Evolutionary conservation across 1,140 invertebrate genomes (phyloP).

Genomic region (Eueides isabella): DNA sequence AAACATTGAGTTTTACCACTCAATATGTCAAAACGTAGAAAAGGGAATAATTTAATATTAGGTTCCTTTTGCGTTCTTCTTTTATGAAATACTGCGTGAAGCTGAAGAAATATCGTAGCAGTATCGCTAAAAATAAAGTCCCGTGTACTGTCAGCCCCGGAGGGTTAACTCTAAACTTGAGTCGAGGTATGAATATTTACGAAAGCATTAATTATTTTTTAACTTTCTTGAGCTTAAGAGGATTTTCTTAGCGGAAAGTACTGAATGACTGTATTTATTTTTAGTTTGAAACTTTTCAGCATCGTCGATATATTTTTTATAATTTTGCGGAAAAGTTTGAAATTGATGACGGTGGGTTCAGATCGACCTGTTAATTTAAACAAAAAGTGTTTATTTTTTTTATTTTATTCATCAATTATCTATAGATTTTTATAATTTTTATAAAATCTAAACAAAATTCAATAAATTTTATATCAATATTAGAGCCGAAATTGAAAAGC

Average conservation of each 20-base stretch:
- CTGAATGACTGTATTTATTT: constrained; percentile 73
- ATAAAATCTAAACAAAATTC: not conserved
- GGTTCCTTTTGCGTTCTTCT: no score
- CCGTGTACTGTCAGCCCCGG: constrained; percentile 44
- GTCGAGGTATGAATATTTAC: constrained; percentile 80
- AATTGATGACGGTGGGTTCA: constrained; percentile 22
- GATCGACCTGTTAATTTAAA: constrained; percentile 4
- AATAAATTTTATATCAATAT: not conserved
- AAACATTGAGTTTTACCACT: no score
- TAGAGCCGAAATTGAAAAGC: no score
- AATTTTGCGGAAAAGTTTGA: constrained; percentile 44
- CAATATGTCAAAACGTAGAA: no score
- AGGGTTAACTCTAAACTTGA: constrained; percentile 75
- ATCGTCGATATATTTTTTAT: constrained; percentile 52
- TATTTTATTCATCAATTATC: not conserved
- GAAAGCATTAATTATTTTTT: constrained; percentile 82
- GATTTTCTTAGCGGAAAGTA: constrained; percentile 67
- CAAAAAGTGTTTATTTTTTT: not conserved
- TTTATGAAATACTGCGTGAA: no score
- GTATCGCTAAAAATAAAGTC: constrained; percentile 19
- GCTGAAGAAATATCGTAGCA: not conserved
- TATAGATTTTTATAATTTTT: not conserved
- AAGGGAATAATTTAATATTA: no score
- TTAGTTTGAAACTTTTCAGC: constrained; percentile 62
- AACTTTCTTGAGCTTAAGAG: constrained; percentile 78